Conservation (phyloP, 1,140 invertebrate genomes). For the Bombus soroeensis region DNA sequence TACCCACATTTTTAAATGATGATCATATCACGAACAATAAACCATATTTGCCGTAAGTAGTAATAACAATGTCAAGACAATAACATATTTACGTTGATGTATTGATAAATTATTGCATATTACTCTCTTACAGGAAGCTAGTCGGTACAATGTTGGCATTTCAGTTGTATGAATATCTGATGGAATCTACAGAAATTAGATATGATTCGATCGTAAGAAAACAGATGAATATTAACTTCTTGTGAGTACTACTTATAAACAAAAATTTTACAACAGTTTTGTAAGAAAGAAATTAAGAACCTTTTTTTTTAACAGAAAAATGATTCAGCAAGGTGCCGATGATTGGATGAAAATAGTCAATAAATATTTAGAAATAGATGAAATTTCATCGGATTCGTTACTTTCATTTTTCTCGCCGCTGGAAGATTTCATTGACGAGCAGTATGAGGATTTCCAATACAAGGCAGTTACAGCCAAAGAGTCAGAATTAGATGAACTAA, state of each 20-base stretch:
- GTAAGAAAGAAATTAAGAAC: background rate
- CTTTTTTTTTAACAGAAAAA: constrained; percentile 62
- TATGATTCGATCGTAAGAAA: constrained; percentile 68
- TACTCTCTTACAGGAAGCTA: constrained; percentile 77
- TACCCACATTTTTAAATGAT: constrained; percentile 83
- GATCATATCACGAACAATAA: constrained; percentile 83
- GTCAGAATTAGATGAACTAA: constrained; percentile 63
- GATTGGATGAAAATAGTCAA: constrained; percentile 67
- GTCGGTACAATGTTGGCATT: constrained; percentile 80
- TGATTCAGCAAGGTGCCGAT: constrained; percentile 64
- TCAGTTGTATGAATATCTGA: constrained; percentile 79
- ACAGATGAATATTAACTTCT: constrained; percentile 57
- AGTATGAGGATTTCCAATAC: constrained; percentile 55
- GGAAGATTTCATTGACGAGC: constrained; percentile 71
- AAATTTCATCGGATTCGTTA: constrained; percentile 61
- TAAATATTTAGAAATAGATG: constrained; percentile 68
- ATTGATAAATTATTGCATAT: no score
- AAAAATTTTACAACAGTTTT: background rate
- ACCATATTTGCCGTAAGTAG: constrained; percentile 84
- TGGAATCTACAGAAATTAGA: constrained; percentile 73
- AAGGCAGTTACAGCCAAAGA: constrained; percentile 58
- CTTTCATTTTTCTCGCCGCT: constrained; percentile 71
- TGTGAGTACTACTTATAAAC: constrained; percentile 51
- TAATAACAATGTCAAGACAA: background rate
- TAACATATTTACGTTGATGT: background rate